phyloP scores from a whole-genome alignment of 2,888 invertebrate genomes.

The Amphimallon solstitiale region DNA sequence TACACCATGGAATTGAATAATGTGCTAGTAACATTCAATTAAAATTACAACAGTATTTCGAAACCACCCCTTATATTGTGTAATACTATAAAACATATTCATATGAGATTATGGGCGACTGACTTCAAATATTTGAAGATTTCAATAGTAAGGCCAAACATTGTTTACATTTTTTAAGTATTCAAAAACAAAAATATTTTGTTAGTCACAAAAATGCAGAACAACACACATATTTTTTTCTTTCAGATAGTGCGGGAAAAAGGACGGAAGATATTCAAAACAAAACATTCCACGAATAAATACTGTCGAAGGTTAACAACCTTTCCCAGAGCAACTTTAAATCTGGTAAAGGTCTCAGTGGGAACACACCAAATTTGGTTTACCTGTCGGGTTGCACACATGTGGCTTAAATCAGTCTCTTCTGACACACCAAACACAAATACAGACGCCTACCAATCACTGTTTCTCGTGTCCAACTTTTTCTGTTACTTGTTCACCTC shows the following conservation, averaged over 20 bases:
- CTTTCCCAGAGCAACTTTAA: background rate
- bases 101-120: no score
- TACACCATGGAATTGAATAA: no score
- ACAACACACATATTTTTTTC: background rate
- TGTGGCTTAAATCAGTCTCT: slow-evolving; percentile 27
- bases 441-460: slow-evolving; percentile 11
- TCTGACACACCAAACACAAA: slow-evolving; percentile 21
- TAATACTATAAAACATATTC: no score
- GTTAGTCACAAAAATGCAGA: no score
- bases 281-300: slow-evolving; percentile 4
- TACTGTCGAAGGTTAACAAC: slow-evolving; percentile 18
- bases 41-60: no score
- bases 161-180: no score
- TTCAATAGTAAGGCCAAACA: no score
- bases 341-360: background rate
- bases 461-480: background rate
- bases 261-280: background rate
- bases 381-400: slow-evolving; percentile 10
- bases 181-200: background rate
- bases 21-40: no score
- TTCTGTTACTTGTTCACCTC: slow-evolving; percentile 19
- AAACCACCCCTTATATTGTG: no score
- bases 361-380: slow-evolving; percentile 26
- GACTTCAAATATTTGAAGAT: no score
- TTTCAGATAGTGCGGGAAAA: background rate